Conservation (phyloP, 2,797 vertebrate genomes). For the Dendrocincla tyrannina region DNA sequence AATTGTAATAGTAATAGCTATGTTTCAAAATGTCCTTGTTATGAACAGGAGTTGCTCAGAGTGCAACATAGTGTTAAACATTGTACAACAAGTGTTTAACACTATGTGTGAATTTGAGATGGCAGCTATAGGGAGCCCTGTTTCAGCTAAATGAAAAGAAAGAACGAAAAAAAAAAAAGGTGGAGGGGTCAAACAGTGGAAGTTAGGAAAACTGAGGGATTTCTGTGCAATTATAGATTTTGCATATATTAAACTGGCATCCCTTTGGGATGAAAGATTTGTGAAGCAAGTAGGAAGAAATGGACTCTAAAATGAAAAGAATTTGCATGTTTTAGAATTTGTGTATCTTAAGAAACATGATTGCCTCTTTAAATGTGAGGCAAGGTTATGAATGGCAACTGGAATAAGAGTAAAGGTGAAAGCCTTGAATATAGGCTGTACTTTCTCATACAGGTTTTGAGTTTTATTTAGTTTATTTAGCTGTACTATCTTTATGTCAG, state of each 20-base stretch:
- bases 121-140: background rate
- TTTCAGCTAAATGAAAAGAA: background rate
- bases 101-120: background rate
- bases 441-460: background rate
- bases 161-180: background rate
- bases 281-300: background rate
- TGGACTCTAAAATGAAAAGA: background rate
- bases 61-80: no score
- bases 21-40: background rate
- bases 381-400: background rate
- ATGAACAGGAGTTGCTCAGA: background rate
- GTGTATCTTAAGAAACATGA: background rate
- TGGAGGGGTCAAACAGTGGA: background rate
- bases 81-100: background rate
- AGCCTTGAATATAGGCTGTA: background rate
- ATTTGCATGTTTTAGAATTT: background rate
- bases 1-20: background rate
- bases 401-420: background rate
- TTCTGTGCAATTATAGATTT: background rate
- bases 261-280: background rate
- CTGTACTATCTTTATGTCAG: background rate
- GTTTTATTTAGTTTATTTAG: background rate
- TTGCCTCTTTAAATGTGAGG: background rate
- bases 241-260: background rate
- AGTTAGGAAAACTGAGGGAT: background rate